Evolutionary conservation across 2,888 invertebrate species (phyloP), one percentile per base, ranked within the genome.

Genomic region (Spisula subtruncata): DNA sequence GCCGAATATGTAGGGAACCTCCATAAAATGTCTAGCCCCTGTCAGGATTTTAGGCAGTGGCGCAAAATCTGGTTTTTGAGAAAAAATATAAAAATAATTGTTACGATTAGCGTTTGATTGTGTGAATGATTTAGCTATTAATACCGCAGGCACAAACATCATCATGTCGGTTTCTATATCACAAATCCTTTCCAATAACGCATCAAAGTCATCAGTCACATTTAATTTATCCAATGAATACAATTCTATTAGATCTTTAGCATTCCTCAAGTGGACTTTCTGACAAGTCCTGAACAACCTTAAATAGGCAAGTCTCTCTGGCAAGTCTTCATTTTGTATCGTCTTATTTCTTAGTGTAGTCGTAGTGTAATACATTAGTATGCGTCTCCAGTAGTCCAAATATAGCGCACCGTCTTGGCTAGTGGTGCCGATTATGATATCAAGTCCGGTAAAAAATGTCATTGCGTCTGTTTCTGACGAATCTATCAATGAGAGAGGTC

Each of bases 401-500:
- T n/a, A 32, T 1, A 83, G 29, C 0, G 86, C 91, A 0, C 91
- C 93, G 25, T 93, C 93, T 66, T 85, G 71, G 29, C 80, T 89
- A n/a, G 91, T 93, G 25, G 89, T 80, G 0, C 93, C 93, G 4
- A 86, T 89, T 20, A 93, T 83, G 20, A 93, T 89, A 54, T 93
- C 93, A 46, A 92, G 18, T 6, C 75, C 83, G 1, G 85, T 25
- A 46, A 92, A 85, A 16, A 75, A 32, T 10, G 48, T 29, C 54
- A 90, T 97, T 97, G 99, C 98, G 92, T 98, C 98, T 95, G 98
- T 98, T 96, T 98, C 98, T 16, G 79, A 54, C 95, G 98, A 98
- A 92, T 98, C 98, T 96, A 99, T 97, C 97, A 98, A 97, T 89
- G 98, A 98, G 96, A 98, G 97, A 0, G 99, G 99, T 97, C 98